A percentile compares a stretch with the other conserved stretches of the same genome.
phyloP scores from a whole-genome alignment of 2,113 vertebrate species.

The Phaethon lepturus region DNA sequence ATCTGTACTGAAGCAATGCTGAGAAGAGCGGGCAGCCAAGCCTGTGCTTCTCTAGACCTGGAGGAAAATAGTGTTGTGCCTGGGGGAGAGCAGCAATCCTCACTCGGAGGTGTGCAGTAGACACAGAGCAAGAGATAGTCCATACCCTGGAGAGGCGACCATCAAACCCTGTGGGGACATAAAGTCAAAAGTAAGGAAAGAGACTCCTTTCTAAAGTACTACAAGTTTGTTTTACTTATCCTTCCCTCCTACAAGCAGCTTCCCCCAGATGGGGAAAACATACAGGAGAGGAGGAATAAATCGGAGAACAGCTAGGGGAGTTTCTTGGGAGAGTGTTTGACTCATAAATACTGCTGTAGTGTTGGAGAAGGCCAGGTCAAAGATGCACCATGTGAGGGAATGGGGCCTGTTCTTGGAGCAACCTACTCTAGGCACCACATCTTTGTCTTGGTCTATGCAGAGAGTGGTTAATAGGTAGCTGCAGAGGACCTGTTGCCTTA shows the following conservation, averaged over 20 bases:
- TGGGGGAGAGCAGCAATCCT: not conserved
- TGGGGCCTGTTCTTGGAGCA: fast-evolving
- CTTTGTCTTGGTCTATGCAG: not conserved
- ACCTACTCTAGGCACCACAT: not conserved
- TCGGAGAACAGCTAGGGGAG: not conserved
- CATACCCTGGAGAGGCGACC: not conserved
- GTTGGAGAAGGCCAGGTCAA: not conserved
- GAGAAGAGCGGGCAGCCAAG: not conserved
- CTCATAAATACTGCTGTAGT: not conserved
- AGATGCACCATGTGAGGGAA: not conserved
- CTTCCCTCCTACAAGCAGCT: not conserved
- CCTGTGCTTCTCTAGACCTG: not conserved
- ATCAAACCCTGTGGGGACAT: not conserved
- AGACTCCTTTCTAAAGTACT: not conserved
- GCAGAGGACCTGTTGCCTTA: not conserved
- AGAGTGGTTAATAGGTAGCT: not conserved
- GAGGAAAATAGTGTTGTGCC: not conserved
- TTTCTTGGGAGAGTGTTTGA: not conserved
- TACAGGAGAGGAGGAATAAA: not conserved
- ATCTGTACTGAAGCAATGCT: not conserved
- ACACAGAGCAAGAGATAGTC: not conserved
- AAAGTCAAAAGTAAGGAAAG: not conserved
- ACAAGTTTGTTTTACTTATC: not conserved
- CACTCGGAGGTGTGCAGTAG: not conserved
- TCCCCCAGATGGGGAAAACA: not conserved